Conservation (phyloP, 2,888 invertebrate genomes). For the Myopa tessellatipennis region DNA sequence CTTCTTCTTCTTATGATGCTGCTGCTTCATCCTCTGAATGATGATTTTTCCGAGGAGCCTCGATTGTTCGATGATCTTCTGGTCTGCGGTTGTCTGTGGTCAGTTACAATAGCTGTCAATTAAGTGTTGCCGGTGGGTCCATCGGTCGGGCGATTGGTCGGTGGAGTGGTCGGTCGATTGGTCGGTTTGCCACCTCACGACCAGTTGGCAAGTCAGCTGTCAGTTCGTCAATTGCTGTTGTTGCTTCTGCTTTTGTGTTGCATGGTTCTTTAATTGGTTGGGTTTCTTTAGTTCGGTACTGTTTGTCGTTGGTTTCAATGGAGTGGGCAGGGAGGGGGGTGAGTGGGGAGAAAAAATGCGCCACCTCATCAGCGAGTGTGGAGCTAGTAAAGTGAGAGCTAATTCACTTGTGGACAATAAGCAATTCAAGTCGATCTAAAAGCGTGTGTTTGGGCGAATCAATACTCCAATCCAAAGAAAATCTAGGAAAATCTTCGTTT, state of each 20-base stretch:
- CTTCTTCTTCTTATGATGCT: no score
- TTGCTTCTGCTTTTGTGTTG: neutral
- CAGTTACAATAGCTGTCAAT: slow-evolving; percentile 16
- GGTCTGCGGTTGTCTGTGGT: slow-evolving; percentile 13
- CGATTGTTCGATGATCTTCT: no score
- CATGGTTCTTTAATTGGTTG: neutral
- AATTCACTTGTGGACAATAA: no score
- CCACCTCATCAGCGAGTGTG: slow-evolving; percentile 26
- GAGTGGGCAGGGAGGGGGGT: neutral
- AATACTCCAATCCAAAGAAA: no score
- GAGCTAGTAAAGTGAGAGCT: no score
- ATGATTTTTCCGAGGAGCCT: no score
- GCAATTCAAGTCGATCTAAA: no score
- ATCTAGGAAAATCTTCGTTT: no score
- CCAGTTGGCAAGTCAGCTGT: slow-evolving; percentile 1
- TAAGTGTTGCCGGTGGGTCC: neutral
- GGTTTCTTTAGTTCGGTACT: no score
- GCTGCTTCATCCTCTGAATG: no score
- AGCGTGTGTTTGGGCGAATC: no score
- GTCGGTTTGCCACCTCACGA: neutral
- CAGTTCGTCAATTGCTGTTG: slow-evolving; percentile 11
- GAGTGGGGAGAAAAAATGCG: neutral
- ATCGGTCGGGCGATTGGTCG: neutral
- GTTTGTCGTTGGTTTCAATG: neutral
- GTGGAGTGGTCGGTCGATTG: neutral